Evolutionary conservation across 2,797 vertebrate species (phyloP), one percentile per base, ranked within the genome.

Genomic region (Gadopsis bispinosus): DNA sequence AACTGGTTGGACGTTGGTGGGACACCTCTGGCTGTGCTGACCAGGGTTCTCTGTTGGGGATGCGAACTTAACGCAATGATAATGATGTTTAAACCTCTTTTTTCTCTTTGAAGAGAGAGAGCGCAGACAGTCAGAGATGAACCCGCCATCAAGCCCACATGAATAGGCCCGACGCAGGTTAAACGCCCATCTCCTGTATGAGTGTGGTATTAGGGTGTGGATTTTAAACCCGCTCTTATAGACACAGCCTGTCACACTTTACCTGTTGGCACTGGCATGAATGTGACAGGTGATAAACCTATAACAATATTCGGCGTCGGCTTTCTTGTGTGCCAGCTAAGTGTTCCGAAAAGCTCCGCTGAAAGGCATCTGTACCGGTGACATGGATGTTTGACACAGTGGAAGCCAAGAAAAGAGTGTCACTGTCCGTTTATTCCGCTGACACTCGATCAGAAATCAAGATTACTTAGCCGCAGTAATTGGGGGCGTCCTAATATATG

Each of bases 311-410:
- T 31, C n/a, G 19, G 65, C 12, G 35, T 66, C 22, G 3, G 10
- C 65, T 13, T 48, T 12, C 35, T 20, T 59, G 43, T 39, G 5
- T 33, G 51, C 64, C 33, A 31, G 7, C 13, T 5, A 1, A 59
- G 61, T 19, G 55, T 48, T 69, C 76, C 61, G 54, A 45, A 74
- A 77, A 73, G 33, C 20, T 31, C 8, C 48, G 48, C 62, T 53
- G 43, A 37, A 61, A 47, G 47, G 13, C 41, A 74, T 55, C 72
- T 8, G 43, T 47, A 43, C 56, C 43, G 55, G 19, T 79, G 50
- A 29, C 75, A 14, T 1, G 17, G 37, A 39, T 51, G 31, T 73
- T 63, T 81, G 58, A 76, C 64, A 75, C 78, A 87, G 73, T 71
- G 35, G 67, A 13, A 37, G 50, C 29, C 64, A 58, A 56, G 26